These are phyloP conservation scores for Brassicogethes aeneus DNA, from an alignment of 2,888 invertebrate genomes.

Conservation along the genomic window DNA sequence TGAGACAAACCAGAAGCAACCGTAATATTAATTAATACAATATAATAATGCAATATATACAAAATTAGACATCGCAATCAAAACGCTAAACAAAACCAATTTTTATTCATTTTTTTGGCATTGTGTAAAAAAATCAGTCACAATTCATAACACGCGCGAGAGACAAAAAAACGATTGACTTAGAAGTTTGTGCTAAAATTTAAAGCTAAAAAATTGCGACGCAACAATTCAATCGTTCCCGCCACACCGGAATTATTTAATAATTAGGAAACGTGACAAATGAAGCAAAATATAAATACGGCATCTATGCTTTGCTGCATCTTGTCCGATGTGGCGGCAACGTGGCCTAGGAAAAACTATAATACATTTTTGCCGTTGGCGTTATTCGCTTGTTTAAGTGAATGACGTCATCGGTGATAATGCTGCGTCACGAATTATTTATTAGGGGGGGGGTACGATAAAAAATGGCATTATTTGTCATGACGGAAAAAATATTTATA, in stretches of 20 bases:
- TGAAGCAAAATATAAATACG: too few relatives aligned
- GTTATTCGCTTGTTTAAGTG: neutral
- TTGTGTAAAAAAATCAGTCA: constrained; percentile 23
- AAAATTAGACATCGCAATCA: constrained; percentile 15
- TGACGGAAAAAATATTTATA: constrained; percentile 28
- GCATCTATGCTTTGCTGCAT: too few relatives aligned
- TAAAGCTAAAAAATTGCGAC: constrained; percentile 8
- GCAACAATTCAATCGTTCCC: neutral
- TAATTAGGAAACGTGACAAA: too few relatives aligned
- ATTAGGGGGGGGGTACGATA: too few relatives aligned
- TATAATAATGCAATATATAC: neutral
- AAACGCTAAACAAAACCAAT: constrained; percentile 7
- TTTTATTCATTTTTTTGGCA: constrained; percentile 14
- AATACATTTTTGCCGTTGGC: neutral
- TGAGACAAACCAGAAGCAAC: constrained; percentile 36
- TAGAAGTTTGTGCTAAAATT: constrained; percentile 14
- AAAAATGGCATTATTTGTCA: constrained; percentile 33
- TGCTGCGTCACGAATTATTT: too few relatives aligned
- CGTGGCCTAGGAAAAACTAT: too few relatives aligned
- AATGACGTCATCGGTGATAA: neutral
- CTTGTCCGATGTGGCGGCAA: too few relatives aligned
- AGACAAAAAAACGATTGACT: constrained; percentile 15
- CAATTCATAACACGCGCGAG: constrained; percentile 13
- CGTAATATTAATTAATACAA: constrained; percentile 18
- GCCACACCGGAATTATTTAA: neutral